Evolutionary conservation across 2,113 vertebrate genomes (phyloP).

Genomic region (Sinocyclocheilus rhinocerous): DNA sequence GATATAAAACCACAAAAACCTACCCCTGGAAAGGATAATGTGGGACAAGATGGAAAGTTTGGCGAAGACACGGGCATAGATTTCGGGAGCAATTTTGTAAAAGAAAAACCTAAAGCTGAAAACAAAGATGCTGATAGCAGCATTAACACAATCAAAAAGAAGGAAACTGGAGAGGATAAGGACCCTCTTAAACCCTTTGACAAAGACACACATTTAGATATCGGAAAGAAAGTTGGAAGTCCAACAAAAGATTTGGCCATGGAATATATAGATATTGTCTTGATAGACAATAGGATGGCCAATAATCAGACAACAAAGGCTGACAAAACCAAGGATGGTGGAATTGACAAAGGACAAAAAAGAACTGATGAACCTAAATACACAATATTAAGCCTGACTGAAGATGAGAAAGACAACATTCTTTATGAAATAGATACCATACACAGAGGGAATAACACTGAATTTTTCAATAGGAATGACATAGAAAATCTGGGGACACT

Average conservation of each 20-base stretch:
- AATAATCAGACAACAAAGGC: constrained; percentile 26
- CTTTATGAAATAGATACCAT: constrained; percentile 51
- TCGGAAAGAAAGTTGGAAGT: constrained; percentile 22
- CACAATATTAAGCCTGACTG: constrained; percentile 45
- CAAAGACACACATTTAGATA: constrained; percentile 53
- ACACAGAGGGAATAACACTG: constrained; percentile 61
- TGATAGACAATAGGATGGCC: constrained; percentile 26
- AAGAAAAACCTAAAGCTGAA: constrained; percentile 38
- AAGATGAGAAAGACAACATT: constrained; percentile 55
- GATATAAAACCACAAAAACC: constrained; percentile 34
- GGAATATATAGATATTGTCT: constrained; percentile 45
- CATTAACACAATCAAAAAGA: constrained; percentile 41
- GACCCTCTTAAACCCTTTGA: constrained; percentile 55
- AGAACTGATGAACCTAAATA: constrained; percentile 34
- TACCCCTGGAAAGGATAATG: constrained; percentile 32
- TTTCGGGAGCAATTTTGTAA: background rate
- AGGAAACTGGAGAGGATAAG: constrained; percentile 54
- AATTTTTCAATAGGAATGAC: constrained; percentile 53
- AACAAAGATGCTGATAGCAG: constrained; percentile 45
- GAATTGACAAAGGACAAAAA: constrained; percentile 1
- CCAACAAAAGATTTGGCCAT: constrained; percentile 27
- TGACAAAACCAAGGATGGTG: background rate
- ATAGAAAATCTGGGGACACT: constrained; percentile 34
- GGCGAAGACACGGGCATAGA: constrained; percentile 47
- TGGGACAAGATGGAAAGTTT: constrained; percentile 4